These are phyloP conservation scores for Taphrorychus bicolor DNA, from an alignment of 2,888 invertebrate genomes.

Conservation along the genomic window DNA sequence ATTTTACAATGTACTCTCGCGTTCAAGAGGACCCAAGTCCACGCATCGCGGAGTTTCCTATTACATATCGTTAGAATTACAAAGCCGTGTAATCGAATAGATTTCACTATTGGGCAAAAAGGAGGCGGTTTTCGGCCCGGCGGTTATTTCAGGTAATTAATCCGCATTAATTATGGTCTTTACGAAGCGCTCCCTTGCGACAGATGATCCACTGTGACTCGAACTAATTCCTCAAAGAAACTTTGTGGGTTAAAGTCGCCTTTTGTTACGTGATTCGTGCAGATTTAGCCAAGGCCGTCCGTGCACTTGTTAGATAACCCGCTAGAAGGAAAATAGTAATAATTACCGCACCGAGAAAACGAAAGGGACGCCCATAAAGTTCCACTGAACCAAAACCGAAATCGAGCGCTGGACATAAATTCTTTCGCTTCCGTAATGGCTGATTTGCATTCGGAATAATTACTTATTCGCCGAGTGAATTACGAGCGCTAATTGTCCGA, in stretches of 20 bases:
- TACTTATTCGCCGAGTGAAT: background rate
- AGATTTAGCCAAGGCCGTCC: background rate
- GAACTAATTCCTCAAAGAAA: background rate
- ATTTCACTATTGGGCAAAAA: conserved; percentile 19
- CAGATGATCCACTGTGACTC: background rate
- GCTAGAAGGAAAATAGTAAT: background rate
- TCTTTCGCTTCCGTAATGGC: conserved; percentile 4
- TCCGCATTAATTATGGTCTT: conserved; percentile 2
- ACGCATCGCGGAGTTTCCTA: background rate
- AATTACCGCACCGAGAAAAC: conserved; percentile 1
- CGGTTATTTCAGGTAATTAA: conserved; percentile 1
- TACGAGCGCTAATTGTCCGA: background rate
- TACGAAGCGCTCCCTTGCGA: background rate
- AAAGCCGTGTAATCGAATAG: background rate
- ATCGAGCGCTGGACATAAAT: background rate
- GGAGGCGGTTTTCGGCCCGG: conserved; percentile 5
- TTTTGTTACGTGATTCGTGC: background rate
- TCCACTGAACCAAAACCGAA: conserved; percentile 16
- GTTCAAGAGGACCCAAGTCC: background rate
- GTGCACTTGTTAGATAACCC: background rate
- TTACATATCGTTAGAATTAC: background rate
- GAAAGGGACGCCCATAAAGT: conserved; percentile 15
- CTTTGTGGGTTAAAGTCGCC: background rate
- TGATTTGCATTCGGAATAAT: conserved; percentile 1
- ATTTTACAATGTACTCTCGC: background rate